Evolutionary conservation across 1,140 invertebrate species (phyloP).

Genomic region (Drosophila arizonae): DNA sequence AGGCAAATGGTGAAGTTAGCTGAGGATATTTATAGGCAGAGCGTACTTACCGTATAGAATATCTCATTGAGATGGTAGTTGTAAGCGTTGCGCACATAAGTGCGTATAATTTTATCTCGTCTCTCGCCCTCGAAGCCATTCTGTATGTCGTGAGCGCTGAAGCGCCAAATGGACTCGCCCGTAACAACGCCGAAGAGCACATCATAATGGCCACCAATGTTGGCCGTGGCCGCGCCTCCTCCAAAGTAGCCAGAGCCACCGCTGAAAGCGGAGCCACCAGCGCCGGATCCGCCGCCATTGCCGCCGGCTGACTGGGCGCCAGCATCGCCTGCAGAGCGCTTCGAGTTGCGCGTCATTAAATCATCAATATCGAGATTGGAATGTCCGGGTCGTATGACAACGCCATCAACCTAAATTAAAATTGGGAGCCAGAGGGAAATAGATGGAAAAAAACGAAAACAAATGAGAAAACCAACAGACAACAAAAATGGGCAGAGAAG

Average conservation of each 20-base stretch:
- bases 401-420: slow-evolving; percentile 83
- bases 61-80: slow-evolving; percentile 98
- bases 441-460: not conserved
- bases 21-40: not conserved
- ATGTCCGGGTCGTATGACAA: slow-evolving; percentile 83
- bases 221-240: slow-evolving; percentile 44
- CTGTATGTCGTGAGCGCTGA: slow-evolving; percentile 91
- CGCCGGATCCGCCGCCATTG: slow-evolving; percentile 45
- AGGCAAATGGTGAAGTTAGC: slow-evolving; percentile 2
- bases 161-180: slow-evolving; percentile 91
- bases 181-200: slow-evolving; percentile 93
- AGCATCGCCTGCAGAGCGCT: slow-evolving; percentile 70
- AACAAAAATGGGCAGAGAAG: slow-evolving; percentile 5
- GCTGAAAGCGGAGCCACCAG: slow-evolving; percentile 54
- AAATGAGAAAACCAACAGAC: too few species aligned
- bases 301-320: slow-evolving; percentile 57
- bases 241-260: slow-evolving; percentile 55
- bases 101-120: slow-evolving; percentile 95
- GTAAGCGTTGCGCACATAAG: slow-evolving; percentile 96
- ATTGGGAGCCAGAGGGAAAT: slow-evolving; percentile 44
- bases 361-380: slow-evolving; percentile 86
- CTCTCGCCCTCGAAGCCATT: slow-evolving; percentile 95
- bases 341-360: slow-evolving; percentile 83
- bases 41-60: slow-evolving; percentile 92
- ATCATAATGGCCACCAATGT: slow-evolving; percentile 86